These are phyloP conservation scores for Bombus waltoni DNA, from an alignment of 1,140 invertebrate species.

Conservation along the genomic window DNA sequence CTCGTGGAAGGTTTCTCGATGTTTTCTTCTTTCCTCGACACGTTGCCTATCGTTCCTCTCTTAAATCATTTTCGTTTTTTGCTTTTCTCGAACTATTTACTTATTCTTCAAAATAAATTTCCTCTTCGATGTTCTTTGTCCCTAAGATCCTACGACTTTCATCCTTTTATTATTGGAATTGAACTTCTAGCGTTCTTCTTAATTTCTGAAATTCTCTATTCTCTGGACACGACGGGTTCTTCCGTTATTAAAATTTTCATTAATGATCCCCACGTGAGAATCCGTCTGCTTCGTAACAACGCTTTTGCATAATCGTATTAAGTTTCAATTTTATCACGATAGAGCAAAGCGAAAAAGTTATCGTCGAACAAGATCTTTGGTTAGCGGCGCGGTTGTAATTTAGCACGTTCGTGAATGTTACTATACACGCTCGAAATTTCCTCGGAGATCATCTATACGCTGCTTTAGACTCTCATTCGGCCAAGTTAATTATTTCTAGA, in stretches of 20 bases:
- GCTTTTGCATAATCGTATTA: too few species aligned
- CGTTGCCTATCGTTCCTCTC: not conserved
- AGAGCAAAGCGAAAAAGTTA: not conserved
- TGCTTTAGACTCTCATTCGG: not conserved
- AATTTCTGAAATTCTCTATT: not conserved
- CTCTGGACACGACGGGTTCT: too few species aligned
- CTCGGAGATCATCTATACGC: not conserved
- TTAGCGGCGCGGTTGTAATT: not conserved
- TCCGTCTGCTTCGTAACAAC: too few species aligned
- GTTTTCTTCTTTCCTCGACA: not conserved
- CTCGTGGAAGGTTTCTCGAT: not conserved
- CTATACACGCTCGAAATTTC: not conserved
- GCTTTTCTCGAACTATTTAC: not conserved
- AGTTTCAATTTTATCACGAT: not conserved
- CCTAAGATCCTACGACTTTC: not conserved
- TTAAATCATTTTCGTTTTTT: not conserved
- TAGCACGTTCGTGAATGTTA: too few species aligned
- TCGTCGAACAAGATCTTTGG: too few species aligned
- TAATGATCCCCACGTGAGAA: too few species aligned
- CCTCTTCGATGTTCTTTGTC: not conserved
- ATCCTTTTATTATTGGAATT: not conserved
- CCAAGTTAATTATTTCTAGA: constrained; percentile 14
- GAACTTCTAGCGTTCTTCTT: not conserved
- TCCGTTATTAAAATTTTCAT: too few species aligned
- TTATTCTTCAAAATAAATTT: not conserved